A percentile compares a stretch with the other conserved stretches of the same genome.
Conservation (phyloP, 1,140 invertebrate genomes). For the Drosophila asahinai region DNA sequence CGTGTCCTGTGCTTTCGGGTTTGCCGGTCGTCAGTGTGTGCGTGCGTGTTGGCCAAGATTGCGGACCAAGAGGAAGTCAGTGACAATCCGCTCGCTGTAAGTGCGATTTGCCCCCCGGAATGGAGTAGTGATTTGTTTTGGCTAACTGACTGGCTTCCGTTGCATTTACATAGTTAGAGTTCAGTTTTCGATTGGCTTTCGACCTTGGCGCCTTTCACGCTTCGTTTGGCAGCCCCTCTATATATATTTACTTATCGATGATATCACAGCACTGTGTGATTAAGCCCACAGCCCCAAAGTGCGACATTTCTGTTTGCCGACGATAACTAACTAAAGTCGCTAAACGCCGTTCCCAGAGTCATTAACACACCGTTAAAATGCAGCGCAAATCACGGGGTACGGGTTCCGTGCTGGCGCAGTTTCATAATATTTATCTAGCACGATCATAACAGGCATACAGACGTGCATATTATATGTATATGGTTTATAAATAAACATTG, state of each 20-base stretch:
- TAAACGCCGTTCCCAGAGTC: conserved; percentile 51
- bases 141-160: conserved; percentile 24
- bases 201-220: conserved; percentile 66
- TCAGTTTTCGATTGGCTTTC: conserved; percentile 27
- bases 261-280: conserved; percentile 54
- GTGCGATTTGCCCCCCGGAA: conserved; percentile 30
- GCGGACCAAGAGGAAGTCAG: conserved; percentile 54
- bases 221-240: conserved; percentile 58
- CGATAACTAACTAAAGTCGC: conserved; percentile 49
- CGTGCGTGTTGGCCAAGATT: conserved; percentile 51
- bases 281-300: conserved; percentile 33
- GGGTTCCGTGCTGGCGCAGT: conserved; percentile 24
- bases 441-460: conserved; percentile 51
- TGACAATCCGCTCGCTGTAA: conserved; percentile 70
- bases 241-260: conserved; percentile 43
- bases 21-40: background rate
- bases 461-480: conserved; percentile 39
- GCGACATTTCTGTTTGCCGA: conserved; percentile 44
- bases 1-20: conserved; percentile 19
- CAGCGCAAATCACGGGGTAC: conserved; percentile 38
- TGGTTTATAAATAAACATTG: conserved; percentile 76
- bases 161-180: conserved; percentile 24
- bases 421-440: conserved; percentile 76
- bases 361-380: conserved; percentile 54
- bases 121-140: conserved; percentile 12